Evolutionary conservation across 2,797 vertebrate genomes (phyloP), one percentile per base, ranked within the genome.

Genomic region (Poliocrania exsul): DNA sequence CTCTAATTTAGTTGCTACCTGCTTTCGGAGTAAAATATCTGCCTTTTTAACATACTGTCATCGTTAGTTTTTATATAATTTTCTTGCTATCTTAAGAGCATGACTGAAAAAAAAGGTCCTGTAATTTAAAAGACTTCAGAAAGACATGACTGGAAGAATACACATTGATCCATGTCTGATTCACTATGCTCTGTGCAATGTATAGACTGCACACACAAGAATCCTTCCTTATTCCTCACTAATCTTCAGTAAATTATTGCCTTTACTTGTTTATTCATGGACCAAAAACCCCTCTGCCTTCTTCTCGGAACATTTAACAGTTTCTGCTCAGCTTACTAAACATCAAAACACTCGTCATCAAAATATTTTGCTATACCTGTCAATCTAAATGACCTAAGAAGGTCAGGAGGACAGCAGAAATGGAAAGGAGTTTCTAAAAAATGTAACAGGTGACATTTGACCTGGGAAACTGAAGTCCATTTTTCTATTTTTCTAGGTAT

Each of bases 1-100:
- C 87, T 86, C 88, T 92, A 54, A 89, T 95, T 92, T 66, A 91
- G 61, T 78, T 53, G 79, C 54, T 83, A 66, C 75, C 79, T 93
- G 69, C 31, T n/a, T 91, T 85, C 64, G 64, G 61, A 93, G 88
- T 46, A 91, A 77, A 85, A 66, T 67, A 71, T n/a, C 78, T 86
- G 61, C 7, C 33, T 6, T 69, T 94, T 92, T 42, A 89, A 58
- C 42, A 20, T 13, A 54, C 23, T 71, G 15, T 73, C 24, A 20
- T 15, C n/a, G 33, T 37, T 61, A 77, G 57, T 40, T 42, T 91
- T 64, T 19, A 65, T 58, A 54, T 49, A 40, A 81, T 91, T 92
- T 93, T 58, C 69, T 61, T 53, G 33, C 33, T 57, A 3, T 33
- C 46, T 74, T 61, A 44, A 67, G 37, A 44, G 23, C 9, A 14